These are phyloP conservation scores for Alethe diademata DNA, from an alignment of 2,113 vertebrate genomes.

Conservation along the genomic window DNA sequence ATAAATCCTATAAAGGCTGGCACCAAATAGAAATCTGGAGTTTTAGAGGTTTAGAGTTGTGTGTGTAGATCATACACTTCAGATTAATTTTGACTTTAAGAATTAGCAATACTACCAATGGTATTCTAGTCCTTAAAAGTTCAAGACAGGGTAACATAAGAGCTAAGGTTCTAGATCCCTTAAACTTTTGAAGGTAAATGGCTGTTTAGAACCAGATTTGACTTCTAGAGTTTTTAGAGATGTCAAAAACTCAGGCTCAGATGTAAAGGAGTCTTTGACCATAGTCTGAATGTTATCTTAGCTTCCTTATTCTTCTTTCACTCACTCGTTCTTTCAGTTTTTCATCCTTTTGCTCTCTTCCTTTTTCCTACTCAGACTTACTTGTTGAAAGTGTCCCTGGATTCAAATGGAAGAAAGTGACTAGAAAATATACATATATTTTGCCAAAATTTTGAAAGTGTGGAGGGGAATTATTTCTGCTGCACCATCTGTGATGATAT, in stretches of 20 bases:
- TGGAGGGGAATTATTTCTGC: neutral
- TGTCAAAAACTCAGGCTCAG: neutral
- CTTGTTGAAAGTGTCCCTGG: neutral
- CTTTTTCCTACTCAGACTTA: neutral
- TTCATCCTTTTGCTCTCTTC: neutral
- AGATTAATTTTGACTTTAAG: neutral
- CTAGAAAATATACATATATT: neutral
- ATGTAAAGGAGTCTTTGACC: neutral
- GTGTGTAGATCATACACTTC: neutral
- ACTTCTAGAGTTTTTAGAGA: neutral
- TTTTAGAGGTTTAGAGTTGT: neutral
- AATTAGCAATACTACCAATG: neutral
- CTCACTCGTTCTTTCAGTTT: neutral
- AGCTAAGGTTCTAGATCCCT: neutral
- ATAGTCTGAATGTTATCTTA: neutral
- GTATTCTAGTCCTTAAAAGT: neutral
- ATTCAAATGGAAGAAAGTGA: neutral
- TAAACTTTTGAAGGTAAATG: neutral
- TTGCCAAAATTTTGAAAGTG: neutral
- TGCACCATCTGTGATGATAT: neutral
- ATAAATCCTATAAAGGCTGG: neutral
- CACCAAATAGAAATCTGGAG: neutral
- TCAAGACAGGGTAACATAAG: neutral
- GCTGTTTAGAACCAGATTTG: neutral
- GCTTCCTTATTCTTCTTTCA: neutral